Evolutionary conservation across 2,797 vertebrate genomes (phyloP), one percentile per base, ranked within the genome.

Genomic region (Falco peregrinus): DNA sequence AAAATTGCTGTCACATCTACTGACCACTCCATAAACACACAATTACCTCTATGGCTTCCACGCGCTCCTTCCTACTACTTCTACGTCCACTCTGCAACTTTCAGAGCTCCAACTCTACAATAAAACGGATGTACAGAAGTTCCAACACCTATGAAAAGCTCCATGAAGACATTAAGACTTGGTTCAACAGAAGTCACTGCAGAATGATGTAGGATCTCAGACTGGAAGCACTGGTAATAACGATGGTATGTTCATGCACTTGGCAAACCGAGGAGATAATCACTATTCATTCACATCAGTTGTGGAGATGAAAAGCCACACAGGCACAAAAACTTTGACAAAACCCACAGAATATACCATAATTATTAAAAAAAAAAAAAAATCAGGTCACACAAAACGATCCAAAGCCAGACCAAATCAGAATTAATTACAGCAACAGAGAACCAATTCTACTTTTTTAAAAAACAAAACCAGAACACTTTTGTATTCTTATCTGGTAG

Each of bases 201-300:
- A 22, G 56, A 61, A 67, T 2, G 25, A 67, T 8, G 9, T 0
- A 59, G 47, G 47, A 70, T 41, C 47, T 29, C 20, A 29, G 35
- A 7, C 17, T 33, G 35, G 68, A 43, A 70, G 35, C 48, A 70
- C 63, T 26, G 39, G 16, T 22, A 60, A 5, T 11, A 64, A 16
- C 1, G 6, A 13, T 28, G 1, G 1, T 4, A 33, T 0, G 5
- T 5, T 29, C 20, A 1, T 1, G 48, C 35, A 10, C 47, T 43
- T 28, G 33, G 31, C 71, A 79, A 29, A 45, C 15, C 0, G 0
- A 61, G 61, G 21, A 74, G 24, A 64, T 26, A 22, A 48, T 4
- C 4, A 0, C 35, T 53, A 5, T 7, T 59, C 37, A 33, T 6
- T 53, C 47, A 12, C 9, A 37, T 28, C 61, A 54, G 8, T 1